Evolutionary conservation across 1,140 invertebrate genomes (phyloP), one percentile per base, ranked within the genome.

Genomic region (Bombus fervidus): DNA sequence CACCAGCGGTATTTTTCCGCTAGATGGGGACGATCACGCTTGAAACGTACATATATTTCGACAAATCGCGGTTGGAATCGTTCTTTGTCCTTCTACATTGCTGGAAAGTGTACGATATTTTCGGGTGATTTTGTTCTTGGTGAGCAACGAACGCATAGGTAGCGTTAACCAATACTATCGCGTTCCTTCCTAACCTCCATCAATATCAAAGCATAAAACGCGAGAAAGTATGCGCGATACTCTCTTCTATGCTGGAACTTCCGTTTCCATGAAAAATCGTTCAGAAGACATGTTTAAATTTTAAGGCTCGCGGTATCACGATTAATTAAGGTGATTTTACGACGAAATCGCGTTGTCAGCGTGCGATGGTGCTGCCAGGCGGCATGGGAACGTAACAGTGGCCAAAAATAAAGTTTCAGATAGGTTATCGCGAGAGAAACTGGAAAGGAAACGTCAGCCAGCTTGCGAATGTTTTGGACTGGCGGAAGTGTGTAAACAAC

Each of bases 1-100:
- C 87, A 89, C 73, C 88, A 66, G 75, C 73, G 85, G 68, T 90
- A 89, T 90, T 90, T 89, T 53, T 76, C 68, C 82, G 57, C 76
- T 69, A 57, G 66, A 75, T 39, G 64, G 47, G 73, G 41, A 81
- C 80, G 77, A 89, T 66, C 76, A 83, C 87, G 82, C 88, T 83
- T 76, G 75, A 76, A 86, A 86, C 77, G 73, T 86, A 62, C 59
- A 62, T 62, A 73, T 66, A 85, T 77, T 68, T 84, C 84, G 88
- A 89, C 88, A 86, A 89, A 89, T 89, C 85, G 76, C 78, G 77
- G 59, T 62, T 34, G 37, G 1, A 53, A 59, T 66, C 57, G 57
- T 79, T 59, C 68, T 15, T 86, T 53, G 77, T 31, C 73, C 12
- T 62, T 73, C 41, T 25, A 25, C 34, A 22, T 53, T 2, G 3